A percentile compares a stretch with the other conserved stretches of the same genome.
Conservation (phyloP, 2,888 invertebrate species). For the Amphimallon solstitiale region DNA sequence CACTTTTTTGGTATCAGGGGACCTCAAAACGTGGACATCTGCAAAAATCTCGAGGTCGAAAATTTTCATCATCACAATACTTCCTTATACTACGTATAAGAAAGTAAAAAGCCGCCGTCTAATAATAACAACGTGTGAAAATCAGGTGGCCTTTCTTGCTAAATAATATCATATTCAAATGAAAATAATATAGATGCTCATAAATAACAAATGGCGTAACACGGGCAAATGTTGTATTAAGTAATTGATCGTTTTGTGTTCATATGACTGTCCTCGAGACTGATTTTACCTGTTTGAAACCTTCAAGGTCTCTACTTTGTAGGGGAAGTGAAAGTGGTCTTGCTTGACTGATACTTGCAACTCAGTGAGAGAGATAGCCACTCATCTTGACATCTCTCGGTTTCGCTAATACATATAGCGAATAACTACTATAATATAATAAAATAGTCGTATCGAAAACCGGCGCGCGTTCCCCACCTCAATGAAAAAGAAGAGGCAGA, state of each 20-base stretch:
- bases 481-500: neutral
- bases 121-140: slow-evolving; percentile 18
- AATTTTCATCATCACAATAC: too few relatives aligned
- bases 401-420: slow-evolving; percentile 32
- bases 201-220: slow-evolving; percentile 62
- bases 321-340: slow-evolving; percentile 66
- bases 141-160: slow-evolving; percentile 11
- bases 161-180: slow-evolving; percentile 20
- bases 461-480: neutral
- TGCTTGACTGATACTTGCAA: slow-evolving; percentile 59
- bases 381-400: slow-evolving; percentile 34
- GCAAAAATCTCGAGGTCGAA: too few relatives aligned
- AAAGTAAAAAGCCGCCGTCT: neutral
- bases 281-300: slow-evolving; percentile 65
- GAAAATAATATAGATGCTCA: slow-evolving; percentile 48
- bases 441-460: slow-evolving; percentile 22
- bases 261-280: slow-evolving; percentile 63
- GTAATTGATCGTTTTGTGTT: slow-evolving; percentile 61
- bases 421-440: too few relatives aligned
- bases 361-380: slow-evolving; percentile 30
- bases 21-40: too few relatives aligned
- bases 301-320: slow-evolving; percentile 65
- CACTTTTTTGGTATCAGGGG: too few relatives aligned
- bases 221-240: slow-evolving; percentile 57
- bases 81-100: neutral